Base-by-base conservation (phyloP, 2,113 vertebrate genomes). In the Chloropsis hardwickii region DNA sequence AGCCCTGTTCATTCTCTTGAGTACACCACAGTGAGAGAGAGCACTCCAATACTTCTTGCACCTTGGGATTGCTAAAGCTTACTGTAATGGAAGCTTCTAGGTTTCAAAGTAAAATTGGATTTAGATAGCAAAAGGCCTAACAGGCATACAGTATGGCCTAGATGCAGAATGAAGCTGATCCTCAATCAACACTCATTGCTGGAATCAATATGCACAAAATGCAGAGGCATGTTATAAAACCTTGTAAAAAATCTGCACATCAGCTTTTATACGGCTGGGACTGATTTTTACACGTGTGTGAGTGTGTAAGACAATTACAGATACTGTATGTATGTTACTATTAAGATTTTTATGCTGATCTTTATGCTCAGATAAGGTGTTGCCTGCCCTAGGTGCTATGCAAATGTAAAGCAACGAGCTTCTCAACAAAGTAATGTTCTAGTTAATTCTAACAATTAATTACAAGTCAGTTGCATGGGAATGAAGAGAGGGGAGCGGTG, bases 131-230 rank as follows among this genome's bases (percentile, higher is more conserved):
- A 61, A 78, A 83, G 44, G 60, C 45, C 28, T 76, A 86, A 66
- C 5, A 54, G 12, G 28, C 40, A 50, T 61, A 9, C 0, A 4
- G 40, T 27, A 19, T 0, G 0, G 35, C 53, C 21, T 73, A 83
- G 33, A 93, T 90, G 69, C 4, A 33, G 48, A 44, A 84, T 22
- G 17, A 93, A 92, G 82, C 3, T 14, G 14, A 88, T 53, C 15
- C 20, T 57, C 40, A n/a, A 27, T 14, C 40, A 54, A 20, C 2
- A 21, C 3, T 58, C 29, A 11, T 23, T 86, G 74, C 67, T 48
- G 56, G 11, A 82, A 88, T 16, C 1, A 1, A 77, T 28, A 69
- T 5, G 3, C 21, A 77, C 14, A 65, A 73, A 86, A 77, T 42
- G 54, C 50, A 71, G n/a, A 58, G 8, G 3, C 4, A 37, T 11